A percentile compares a stretch with the other conserved stretches of the same genome.
These are phyloP conservation scores for Nemapogon koenigi DNA, from an alignment of 2,888 invertebrate species.

Conservation along the genomic window DNA sequence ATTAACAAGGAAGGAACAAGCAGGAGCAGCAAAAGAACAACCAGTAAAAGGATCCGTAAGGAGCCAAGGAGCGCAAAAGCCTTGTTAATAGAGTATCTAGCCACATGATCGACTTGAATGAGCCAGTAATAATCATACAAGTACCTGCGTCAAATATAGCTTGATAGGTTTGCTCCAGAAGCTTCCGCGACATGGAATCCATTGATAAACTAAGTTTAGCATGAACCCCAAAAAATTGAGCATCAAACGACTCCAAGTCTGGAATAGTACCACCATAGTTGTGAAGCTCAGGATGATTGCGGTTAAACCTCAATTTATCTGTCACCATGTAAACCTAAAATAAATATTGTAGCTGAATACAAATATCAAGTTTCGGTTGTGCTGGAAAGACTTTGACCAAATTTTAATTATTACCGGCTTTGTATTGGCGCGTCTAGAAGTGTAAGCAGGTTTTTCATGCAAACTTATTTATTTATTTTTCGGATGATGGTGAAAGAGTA, in stretches of 20 bases:
- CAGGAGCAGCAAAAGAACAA: too few species aligned
- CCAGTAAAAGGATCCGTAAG: too few species aligned
- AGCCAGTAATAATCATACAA: background rate
- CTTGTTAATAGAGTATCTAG: background rate
- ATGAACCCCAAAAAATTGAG: slow-evolving; percentile 7
- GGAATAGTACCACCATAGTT: slow-evolving; percentile 2
- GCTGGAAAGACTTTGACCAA: too few species aligned
- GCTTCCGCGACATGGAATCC: slow-evolving; percentile 66
- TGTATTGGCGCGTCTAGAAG: too few species aligned
- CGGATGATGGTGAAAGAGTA: too few species aligned
- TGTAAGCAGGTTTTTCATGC: too few species aligned
- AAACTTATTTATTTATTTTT: too few species aligned
- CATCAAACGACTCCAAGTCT: slow-evolving; percentile 4
- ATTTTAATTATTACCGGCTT: too few species aligned
- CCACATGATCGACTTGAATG: background rate
- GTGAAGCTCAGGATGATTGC: slow-evolving; percentile 4
- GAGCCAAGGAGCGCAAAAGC: too few species aligned
- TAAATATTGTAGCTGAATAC: background rate
- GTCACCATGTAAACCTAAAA: slow-evolving; percentile 14
- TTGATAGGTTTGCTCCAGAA: slow-evolving; percentile 76
- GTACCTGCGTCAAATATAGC: slow-evolving; percentile 73
- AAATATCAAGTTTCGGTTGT: background rate
- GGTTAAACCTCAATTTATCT: slow-evolving; percentile 1
- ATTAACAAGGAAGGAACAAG: too few species aligned
- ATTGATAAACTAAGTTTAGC: slow-evolving; percentile 19